Base-by-base conservation (phyloP, 1,140 invertebrate species). In the Mesaphorura yosii region DNA sequence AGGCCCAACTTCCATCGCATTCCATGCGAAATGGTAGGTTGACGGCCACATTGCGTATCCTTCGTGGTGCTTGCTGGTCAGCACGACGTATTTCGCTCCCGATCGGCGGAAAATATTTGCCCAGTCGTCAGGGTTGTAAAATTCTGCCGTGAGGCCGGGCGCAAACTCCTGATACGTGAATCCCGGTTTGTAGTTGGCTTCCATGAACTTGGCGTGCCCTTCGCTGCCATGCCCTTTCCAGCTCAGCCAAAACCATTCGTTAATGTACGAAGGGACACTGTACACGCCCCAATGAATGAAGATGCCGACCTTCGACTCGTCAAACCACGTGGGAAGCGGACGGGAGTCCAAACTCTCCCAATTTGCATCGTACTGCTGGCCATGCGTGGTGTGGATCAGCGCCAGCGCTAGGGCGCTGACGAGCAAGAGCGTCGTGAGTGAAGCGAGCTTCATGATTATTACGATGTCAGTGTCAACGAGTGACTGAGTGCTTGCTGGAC, bases 11-110 rank as follows among this genome's bases (percentile, higher is more conserved):
- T 92, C 89, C 51, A 81, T 68, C 0, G 87, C 72, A 72, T 94
- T 94, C 90, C 90, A 94, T 65, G 86, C 86, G 64, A 81, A 94
- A 0, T 86, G 81, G 51, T 80, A 78, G 58, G 77, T 80, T 0
- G 86, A 90, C 28, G 89, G 90, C 80, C 88, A 94, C 27, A 93
- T 51, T 0, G 88, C 86, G 63, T 76, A 94, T 10, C 89, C 90
- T 69, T 94, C 89, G 66, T 94, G 89, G 74, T 95, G 90, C 72
- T 95, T 95, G 63, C 82, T 88, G 1, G 89, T 94, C 2, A 94
- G 65, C 1, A 94, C 84, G 7, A 93, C 76, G 66, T 94, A 46
- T 65, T 66, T 65, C 7, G 68, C 68, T 10, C 68, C 68, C 15
- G 67, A 66, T 17, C 53, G 53, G 20, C 67, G 50, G 46, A 70